Percentiles rank a stretch among this genome's conserved stretches.
These are phyloP conservation scores for Alca torda DNA, from an alignment of 2,797 vertebrate species.

Conservation along the genomic window DNA sequence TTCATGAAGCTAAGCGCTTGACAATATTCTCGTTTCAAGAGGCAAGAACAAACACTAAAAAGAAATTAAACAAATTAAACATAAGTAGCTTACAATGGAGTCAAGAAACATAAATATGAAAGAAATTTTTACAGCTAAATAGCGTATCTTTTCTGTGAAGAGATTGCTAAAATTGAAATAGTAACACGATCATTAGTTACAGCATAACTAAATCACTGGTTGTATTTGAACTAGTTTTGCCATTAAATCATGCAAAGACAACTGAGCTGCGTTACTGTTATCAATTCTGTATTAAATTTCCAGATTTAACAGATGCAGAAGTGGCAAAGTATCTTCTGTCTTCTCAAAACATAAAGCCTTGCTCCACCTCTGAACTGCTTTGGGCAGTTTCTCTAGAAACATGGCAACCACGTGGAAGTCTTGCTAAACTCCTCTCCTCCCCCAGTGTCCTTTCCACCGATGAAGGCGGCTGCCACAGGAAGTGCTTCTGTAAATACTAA, in stretches of 20 bases:
- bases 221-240: not conserved
- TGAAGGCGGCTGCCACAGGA: not conserved
- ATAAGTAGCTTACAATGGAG: not conserved
- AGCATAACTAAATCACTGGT: not conserved
- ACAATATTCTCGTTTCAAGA: not conserved
- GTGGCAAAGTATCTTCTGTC: not conserved
- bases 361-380: not conserved
- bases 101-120: not conserved
- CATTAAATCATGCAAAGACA: not conserved
- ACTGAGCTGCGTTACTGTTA: not conserved
- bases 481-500: not conserved
- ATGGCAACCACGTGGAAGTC: not conserved
- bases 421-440: not conserved
- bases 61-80: not conserved
- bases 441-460: not conserved
- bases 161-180: not conserved
- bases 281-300: not conserved
- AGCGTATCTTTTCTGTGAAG: not conserved
- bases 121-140: not conserved
- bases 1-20: not conserved
- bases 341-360: not conserved
- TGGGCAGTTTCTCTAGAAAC: not conserved
- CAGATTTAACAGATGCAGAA: not conserved
- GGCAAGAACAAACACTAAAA: not conserved
- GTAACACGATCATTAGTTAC: not conserved